Base-by-base conservation (phyloP, 64 coral and sea anemone species). In the Actinia tenebrosa region DNA sequence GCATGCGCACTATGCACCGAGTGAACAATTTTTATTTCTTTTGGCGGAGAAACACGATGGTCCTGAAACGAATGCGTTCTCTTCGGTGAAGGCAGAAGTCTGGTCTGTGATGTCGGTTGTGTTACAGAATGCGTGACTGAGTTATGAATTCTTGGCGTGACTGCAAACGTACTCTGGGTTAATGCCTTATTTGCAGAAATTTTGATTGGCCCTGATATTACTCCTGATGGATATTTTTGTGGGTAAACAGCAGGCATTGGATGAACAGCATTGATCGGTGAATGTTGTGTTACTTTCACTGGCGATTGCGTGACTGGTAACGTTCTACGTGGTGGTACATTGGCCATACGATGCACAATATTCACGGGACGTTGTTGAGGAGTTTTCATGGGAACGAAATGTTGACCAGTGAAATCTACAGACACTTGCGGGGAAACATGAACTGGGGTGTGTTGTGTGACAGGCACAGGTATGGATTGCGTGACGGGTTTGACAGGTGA, bases 391-490 rank as follows among this genome's bases (percentile, higher is more conserved):
- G 53, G 18, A 5, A 91, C 44, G 56, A 30, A 26, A 20, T 83
- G 83, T 23, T 80, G 89, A 86, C 78, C 71, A 17, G 89, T 56
- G 6, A 81, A 81, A 37, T 37, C 79, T 30, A 30, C 69, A 30
- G 69, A 75, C 23, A 75, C 69, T n/a, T 81, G 42, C 5, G 79
- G 79, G 2, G 79, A 45, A 81, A 81, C 44, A 45, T 50, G 17
- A 1, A 50, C 50, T 16, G 79, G 79, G 18, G 79, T 50, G 19
- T 81, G 79, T 53, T 85, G 50, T 64, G 83, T 85, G 56, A 85
- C 56, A 10, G 53, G 62, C 83, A 85, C 83, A 43, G 83, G 83
- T n/a, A 85, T 58, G n/a, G 83, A 85, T 64, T 85, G 83, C 56
- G 56, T 85, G 83, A 85, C 83, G 26, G 44, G 30, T 10, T 61